A percentile compares a stretch with the other conserved stretches of the same genome.
These are phyloP conservation scores for Myzus persicae DNA, from an alignment of 1,140 invertebrate genomes.

Conservation along the genomic window DNA sequence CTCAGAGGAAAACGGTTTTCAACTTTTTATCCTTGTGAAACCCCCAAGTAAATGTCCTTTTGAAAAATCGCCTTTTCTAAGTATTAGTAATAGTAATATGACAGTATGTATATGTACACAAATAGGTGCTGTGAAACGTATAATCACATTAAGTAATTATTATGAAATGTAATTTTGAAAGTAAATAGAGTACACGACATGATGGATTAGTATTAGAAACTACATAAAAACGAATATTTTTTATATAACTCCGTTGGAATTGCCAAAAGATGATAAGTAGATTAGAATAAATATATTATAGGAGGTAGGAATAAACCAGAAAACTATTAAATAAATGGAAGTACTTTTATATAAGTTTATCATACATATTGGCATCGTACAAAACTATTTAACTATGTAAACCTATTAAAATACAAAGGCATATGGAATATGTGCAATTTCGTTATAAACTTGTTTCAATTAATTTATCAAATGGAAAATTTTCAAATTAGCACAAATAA, in stretches of 20 bases:
- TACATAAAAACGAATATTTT: neutral
- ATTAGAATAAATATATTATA: neutral
- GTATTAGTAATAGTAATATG: neutral
- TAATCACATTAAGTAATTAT: neutral
- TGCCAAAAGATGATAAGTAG: neutral
- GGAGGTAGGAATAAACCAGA: neutral
- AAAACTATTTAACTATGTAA: neutral
- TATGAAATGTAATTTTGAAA: neutral
- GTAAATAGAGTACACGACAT: neutral
- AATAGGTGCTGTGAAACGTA: neutral
- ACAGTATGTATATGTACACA: neutral
- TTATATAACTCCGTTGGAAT: neutral
- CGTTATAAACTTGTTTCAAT: neutral
- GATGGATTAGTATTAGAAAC: constrained; percentile 8
- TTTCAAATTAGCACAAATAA: neutral
- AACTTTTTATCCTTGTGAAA: neutral
- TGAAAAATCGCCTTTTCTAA: neutral
- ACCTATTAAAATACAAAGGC: neutral
- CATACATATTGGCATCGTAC: neutral
- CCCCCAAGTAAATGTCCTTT: neutral
- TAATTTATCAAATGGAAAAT: neutral
- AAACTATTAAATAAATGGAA: constrained; percentile 10
- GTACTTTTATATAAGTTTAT: neutral
- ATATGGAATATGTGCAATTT: neutral
- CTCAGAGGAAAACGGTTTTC: neutral